Conservation (phyloP, 2,888 invertebrate genomes). For the Synergus umbraculus region DNA sequence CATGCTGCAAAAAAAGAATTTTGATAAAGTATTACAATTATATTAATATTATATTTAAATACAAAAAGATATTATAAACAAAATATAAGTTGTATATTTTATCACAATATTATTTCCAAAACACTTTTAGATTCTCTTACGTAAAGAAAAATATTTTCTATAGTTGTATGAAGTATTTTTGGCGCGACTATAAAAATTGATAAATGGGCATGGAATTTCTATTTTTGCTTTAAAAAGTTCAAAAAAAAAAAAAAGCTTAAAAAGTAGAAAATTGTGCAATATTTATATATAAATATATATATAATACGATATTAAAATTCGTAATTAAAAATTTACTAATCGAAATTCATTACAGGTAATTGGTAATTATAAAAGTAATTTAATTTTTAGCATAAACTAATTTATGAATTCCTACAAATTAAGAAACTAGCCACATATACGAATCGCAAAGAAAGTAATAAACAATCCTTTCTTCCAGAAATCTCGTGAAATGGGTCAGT, state of each 20-base stretch:
- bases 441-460: background rate
- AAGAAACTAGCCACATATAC: background rate
- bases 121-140: no score
- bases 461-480: background rate
- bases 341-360: no score
- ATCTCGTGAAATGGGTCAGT: background rate
- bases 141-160: no score
- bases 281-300: no score
- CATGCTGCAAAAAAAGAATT: background rate
- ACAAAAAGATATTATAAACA: background rate
- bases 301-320: no score
- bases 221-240: background rate
- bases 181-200: background rate
- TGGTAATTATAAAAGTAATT: no score
- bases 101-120: no score
- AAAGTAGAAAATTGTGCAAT: no score
- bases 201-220: background rate
- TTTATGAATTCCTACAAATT: background rate
- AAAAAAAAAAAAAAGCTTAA: no score
- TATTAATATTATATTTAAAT: background rate
- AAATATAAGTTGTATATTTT: background rate
- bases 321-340: no score
- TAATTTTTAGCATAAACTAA: background rate
- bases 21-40: background rate
- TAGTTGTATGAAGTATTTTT: background rate